Base-by-base conservation (phyloP, 2,888 invertebrate species). In the Lymantria dispar region DNA sequence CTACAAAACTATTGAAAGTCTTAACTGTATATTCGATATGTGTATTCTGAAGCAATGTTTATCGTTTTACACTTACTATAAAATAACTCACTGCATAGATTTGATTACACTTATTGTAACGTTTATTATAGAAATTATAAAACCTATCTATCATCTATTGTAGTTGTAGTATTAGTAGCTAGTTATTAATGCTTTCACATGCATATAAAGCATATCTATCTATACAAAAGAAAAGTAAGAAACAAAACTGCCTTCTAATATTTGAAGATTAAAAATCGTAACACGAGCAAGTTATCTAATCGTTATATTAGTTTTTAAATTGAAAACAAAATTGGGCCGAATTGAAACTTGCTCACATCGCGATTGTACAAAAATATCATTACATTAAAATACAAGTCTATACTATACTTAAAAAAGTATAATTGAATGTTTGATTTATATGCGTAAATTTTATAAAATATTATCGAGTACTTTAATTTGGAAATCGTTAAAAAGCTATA, bases 361-460 rank as follows among this genome's bases (percentile, higher is more conserved):
- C 50, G 50, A 30, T 48, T 36, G 14, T 45, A 43, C 47, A 42
- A 38, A 47, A 44, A 47, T 54, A 41, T 40, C 14, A 40, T 37
- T 50, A 22, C 22, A 22, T 22, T 22, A 22, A 22, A 22, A 22
- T 22, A 22, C 22, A 22, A 22, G 5, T 22, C n/a, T 22, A 22
- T 22, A 22, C 22, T 22, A 22, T 22, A 22, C 22, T 22, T 22
- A 22, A 22, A n/a, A n/a, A 3, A 22, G 22, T 22, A 22, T 22
- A 22, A 22, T 22, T 22, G 22, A 22, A 22, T 22, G 22, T 22
- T 22, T 22, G 22, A 22, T 22, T 22, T 22, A 22, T 22, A 3
- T 66, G 64, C 66, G n/a, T n/a, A n/a, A n/a, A n/a, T 63, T 61
- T 49, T 56, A 59, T n/a, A n/a, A n/a, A n/a, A 64, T 60, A 66